Evolutionary conservation across 1,140 invertebrate species (phyloP).

Genomic region (Tetragonula clypearis): DNA sequence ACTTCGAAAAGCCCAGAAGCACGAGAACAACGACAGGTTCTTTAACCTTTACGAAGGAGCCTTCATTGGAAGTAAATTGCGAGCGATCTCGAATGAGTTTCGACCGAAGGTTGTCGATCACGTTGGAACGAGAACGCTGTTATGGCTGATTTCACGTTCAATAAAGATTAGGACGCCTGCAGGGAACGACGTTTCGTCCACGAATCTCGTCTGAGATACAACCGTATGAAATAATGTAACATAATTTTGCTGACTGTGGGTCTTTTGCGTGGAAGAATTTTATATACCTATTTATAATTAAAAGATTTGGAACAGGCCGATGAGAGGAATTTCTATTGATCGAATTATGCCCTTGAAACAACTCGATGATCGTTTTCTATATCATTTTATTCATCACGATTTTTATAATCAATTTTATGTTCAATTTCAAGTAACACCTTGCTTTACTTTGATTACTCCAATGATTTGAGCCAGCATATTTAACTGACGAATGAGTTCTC

Average conservation of each 20-base stretch:
- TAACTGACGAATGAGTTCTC: too few species aligned
- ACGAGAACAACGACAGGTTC: conserved; percentile 14
- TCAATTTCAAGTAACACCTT: not conserved
- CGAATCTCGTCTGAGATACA: not conserved
- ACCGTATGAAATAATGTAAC: not conserved
- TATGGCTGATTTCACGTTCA: not conserved
- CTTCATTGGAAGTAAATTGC: conserved; percentile 38
- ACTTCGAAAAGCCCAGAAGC: conserved; percentile 42
- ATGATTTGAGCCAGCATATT: too few species aligned
- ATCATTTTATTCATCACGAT: not conserved
- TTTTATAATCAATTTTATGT: not conserved
- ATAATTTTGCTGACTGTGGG: not conserved
- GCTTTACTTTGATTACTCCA: too few species aligned
- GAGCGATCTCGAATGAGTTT: not conserved
- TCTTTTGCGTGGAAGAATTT: not conserved
- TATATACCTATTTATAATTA: too few species aligned
- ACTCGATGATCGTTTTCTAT: not conserved
- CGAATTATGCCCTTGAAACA: not conserved
- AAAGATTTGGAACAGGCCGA: too few species aligned
- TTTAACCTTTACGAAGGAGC: conserved; percentile 33
- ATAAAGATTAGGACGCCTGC: conserved; percentile 23
- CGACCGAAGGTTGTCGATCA: conserved; percentile 33
- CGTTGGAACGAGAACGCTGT: not conserved
- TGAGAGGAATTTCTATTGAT: too few species aligned
- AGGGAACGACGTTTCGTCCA: not conserved